Percentiles rank a stretch among this genome's conserved stretches.
phyloP scores from a whole-genome alignment of 1,140 invertebrate species.

The Cherax destructor region DNA sequence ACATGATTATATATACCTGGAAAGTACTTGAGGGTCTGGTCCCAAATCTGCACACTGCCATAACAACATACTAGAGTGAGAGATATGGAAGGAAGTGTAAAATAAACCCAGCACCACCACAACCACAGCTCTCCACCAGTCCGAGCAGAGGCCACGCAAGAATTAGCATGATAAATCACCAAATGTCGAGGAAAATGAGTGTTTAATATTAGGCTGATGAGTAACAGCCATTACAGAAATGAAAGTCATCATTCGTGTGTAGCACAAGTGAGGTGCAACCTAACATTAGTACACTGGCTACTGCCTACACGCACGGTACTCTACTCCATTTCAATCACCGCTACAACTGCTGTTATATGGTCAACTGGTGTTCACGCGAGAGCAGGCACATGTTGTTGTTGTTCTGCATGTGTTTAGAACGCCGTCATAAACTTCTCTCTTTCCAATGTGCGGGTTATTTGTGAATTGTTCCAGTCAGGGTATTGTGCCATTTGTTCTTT shows the following conservation, averaged over 20 bases:
- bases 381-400: too few species aligned
- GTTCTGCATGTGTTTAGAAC: too few species aligned
- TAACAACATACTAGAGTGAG: too few species aligned
- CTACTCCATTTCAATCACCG: not conserved
- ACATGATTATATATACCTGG: too few species aligned
- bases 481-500: too few species aligned
- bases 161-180: not conserved
- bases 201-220: not conserved
- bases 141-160: not conserved
- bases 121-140: not conserved
- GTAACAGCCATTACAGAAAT: not conserved
- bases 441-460: too few species aligned
- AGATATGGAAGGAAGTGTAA: too few species aligned
- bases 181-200: not conserved
- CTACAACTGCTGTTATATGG: not conserved
- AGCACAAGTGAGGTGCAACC: not conserved
- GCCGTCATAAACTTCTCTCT: too few species aligned
- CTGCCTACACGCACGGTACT: not conserved
- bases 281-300: not conserved
- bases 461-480: too few species aligned
- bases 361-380: too few species aligned
- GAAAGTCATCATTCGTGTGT: not conserved
- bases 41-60: too few species aligned
- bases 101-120: not conserved
- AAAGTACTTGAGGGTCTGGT: too few species aligned